Evolutionary conservation across 2,888 invertebrate genomes (phyloP).

Genomic region (Acleris cristana): DNA sequence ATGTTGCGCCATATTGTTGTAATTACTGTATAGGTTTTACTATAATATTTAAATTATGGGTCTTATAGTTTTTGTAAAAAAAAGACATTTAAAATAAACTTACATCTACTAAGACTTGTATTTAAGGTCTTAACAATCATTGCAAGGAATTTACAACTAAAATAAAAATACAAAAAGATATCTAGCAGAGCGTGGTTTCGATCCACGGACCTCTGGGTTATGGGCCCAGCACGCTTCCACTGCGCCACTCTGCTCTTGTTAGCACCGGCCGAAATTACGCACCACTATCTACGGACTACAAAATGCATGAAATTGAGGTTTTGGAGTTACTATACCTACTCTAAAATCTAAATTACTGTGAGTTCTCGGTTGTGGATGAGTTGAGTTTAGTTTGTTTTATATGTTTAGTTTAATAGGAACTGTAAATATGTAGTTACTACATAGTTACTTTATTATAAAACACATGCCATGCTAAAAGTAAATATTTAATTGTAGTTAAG

Average conservation of each 20-base stretch:
- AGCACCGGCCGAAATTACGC: constrained; percentile 3
- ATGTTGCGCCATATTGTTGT: too few relatives aligned
- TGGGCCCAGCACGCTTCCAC: constrained; percentile 93
- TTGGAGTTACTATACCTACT: background rate
- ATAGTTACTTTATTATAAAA: too few relatives aligned
- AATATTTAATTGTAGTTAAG: too few relatives aligned
- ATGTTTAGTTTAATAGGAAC: too few relatives aligned
- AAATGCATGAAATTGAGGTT: background rate
- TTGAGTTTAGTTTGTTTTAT: too few relatives aligned
- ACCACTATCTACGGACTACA: background rate
- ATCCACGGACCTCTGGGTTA: constrained; percentile 95
- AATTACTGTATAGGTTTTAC: too few relatives aligned
- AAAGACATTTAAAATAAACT: background rate
- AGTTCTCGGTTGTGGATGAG: too few relatives aligned
- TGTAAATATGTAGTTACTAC: too few relatives aligned
- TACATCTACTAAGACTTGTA: background rate
- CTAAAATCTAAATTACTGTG: background rate
- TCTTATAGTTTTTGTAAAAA: too few relatives aligned
- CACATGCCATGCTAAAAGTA: too few relatives aligned
- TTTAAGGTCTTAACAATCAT: background rate
- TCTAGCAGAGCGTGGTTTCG: constrained; percentile 90
- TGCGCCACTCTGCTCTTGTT: constrained; percentile 90
- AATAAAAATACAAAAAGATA: constrained; percentile 22
- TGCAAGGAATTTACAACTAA: background rate
- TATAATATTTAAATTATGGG: too few relatives aligned